Percentiles rank a stretch among this genome's conserved stretches.
These are phyloP conservation scores for Paratrypauchen microcephalus DNA, from an alignment of 2,797 vertebrate genomes.

Conservation along the genomic window DNA sequence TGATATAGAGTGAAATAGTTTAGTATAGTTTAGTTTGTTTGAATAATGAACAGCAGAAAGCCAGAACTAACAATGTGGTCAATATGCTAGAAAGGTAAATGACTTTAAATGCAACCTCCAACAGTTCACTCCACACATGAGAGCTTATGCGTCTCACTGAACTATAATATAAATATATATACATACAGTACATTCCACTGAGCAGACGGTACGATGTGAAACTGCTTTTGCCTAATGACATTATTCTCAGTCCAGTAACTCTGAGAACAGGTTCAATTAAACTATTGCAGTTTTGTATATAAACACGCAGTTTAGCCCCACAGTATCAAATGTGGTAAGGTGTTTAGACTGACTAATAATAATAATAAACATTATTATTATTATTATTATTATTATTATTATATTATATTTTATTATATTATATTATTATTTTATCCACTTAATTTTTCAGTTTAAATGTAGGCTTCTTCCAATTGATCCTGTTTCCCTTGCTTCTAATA, in stretches of 20 bases:
- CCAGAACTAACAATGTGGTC: not conserved
- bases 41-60: not conserved
- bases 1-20: not conserved
- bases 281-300: too few species aligned
- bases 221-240: conserved; percentile 4
- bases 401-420: too few species aligned
- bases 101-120: conserved; percentile 19
- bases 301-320: not conserved
- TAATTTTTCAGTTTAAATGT: too few species aligned
- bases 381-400: too few species aligned
- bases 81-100: conserved; percentile 16
- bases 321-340: too few species aligned
- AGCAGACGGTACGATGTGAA: conserved; percentile 10
- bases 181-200: conserved; percentile 7
- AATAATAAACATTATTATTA: too few species aligned
- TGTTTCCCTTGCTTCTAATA: too few species aligned
- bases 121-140: conserved; percentile 8
- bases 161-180: not conserved
- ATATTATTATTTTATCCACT: too few species aligned
- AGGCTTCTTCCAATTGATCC: too few species aligned
- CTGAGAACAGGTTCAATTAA: not conserved
- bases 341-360: too few species aligned
- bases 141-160: conserved; percentile 28
- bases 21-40: too few species aligned
- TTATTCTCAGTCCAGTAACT: not conserved